Evolutionary conservation across 2,888 invertebrate genomes (phyloP).

Genomic region (Orthonevra nobilis): DNA sequence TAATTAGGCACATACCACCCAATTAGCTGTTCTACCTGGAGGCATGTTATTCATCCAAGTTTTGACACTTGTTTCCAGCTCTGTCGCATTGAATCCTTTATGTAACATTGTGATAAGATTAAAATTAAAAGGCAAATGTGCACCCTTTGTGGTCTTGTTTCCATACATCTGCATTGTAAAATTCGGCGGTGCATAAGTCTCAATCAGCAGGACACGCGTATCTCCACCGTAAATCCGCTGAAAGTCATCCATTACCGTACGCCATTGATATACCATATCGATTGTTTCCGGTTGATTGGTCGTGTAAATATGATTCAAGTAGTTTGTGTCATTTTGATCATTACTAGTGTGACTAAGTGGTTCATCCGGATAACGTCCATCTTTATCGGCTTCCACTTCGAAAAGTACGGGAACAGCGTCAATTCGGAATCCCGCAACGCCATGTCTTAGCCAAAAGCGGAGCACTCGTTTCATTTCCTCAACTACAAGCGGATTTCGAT

Average conservation of each 20-base stretch:
- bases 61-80: constrained; percentile 81
- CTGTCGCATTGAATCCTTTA: constrained; percentile 80
- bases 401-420: constrained; percentile 81
- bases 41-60: constrained; percentile 83
- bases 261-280: constrained; percentile 79
- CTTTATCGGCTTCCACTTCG: constrained; percentile 80
- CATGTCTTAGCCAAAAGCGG: constrained; percentile 86
- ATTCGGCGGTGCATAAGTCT: constrained; percentile 81
- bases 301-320: constrained; percentile 82
- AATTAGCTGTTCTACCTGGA: constrained; percentile 81
- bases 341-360: constrained; percentile 79
- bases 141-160: constrained; percentile 79
- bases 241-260: constrained; percentile 83
- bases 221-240: constrained; percentile 80
- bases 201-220: constrained; percentile 82
- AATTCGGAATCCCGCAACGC: constrained; percentile 87
- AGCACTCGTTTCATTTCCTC: constrained; percentile 85
- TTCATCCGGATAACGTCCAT: constrained; percentile 82
- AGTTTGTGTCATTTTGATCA: constrained; percentile 81
- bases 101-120: constrained; percentile 81
- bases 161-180: constrained; percentile 83
- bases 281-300: constrained; percentile 81
- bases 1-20: constrained; percentile 85
- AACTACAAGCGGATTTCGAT: constrained; percentile 84
- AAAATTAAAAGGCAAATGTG: constrained; percentile 85